Percentiles rank a stretch among this genome's conserved stretches.
These are phyloP conservation scores for Caenorhabditis macrosperma DNA, from an alignment of 2,888 invertebrate species.

Conservation along the genomic window DNA sequence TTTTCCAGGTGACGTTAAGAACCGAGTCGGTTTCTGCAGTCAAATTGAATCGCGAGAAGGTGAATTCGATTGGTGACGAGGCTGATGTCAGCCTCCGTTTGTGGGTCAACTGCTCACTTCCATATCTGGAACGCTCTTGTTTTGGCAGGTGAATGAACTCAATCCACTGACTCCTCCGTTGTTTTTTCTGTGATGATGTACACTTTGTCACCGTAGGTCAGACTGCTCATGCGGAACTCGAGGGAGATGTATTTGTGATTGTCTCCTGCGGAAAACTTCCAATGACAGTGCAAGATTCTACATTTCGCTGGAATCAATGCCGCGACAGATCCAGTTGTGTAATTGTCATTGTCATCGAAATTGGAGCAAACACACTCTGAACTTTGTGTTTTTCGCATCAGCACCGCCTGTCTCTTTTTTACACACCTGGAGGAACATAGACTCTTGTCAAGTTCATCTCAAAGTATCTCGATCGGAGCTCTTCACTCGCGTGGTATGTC, in stretches of 20 bases:
- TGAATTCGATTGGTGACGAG: slow-evolving; percentile 20
- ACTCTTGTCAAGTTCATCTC: slow-evolving; percentile 10
- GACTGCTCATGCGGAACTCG: slow-evolving; percentile 2
- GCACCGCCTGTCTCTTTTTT: neutral
- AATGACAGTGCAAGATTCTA: slow-evolving; percentile 31
- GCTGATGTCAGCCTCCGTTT: slow-evolving; percentile 16
- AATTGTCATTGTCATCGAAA: neutral
- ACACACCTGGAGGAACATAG: slow-evolving; percentile 1
- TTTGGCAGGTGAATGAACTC: neutral
- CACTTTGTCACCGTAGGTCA: neutral
- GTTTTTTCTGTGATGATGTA: slow-evolving; percentile 7
- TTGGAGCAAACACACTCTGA: slow-evolving; percentile 26
- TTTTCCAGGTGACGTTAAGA: slow-evolving; percentile 11
- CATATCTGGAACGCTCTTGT: slow-evolving; percentile 7
- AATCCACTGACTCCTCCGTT: slow-evolving; percentile 20
- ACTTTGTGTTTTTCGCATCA: neutral
- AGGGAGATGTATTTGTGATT: slow-evolving; percentile 2
- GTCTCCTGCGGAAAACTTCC: slow-evolving; percentile 20
- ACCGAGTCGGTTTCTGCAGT: neutral
- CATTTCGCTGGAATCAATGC: slow-evolving; percentile 12
- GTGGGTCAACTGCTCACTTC: neutral
- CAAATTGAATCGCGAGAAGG: slow-evolving; percentile 23
- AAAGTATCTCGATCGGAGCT: neutral
- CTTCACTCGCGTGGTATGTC: neutral
- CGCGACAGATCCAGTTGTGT: neutral